These are phyloP conservation scores for Oscheius sp. DNA, from an alignment of 1,140 invertebrate genomes.

Conservation along the genomic window DNA sequence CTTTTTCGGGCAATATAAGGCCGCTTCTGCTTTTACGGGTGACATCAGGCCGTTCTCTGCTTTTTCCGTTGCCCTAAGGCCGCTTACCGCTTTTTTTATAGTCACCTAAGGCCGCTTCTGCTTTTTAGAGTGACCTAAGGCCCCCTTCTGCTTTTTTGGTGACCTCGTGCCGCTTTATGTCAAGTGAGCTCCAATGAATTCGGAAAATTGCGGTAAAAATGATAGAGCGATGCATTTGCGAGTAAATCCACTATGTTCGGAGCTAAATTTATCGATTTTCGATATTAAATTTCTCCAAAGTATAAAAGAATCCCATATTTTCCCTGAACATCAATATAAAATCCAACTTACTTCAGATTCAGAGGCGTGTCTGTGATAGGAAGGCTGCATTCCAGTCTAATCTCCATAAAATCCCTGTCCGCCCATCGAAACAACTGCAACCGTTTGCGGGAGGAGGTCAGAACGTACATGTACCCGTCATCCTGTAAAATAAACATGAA, in stretches of 20 bases:
- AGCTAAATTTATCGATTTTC: neutral
- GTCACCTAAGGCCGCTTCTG: no score
- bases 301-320: neutral
- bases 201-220: no score
- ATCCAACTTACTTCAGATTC: neutral
- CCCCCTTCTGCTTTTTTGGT: no score
- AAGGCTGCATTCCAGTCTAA: neutral
- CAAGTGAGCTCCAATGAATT: no score
- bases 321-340: neutral
- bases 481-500: neutral
- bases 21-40: neutral
- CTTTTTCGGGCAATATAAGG: neutral
- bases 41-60: neutral
- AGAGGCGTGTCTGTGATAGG: slow-evolving; percentile 4
- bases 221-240: no score
- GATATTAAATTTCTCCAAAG: neutral
- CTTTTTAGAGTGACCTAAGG: no score
- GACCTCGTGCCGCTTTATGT: no score
- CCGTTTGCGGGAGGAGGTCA: slow-evolving; percentile 10
- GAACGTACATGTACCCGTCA: slow-evolving; percentile 16
- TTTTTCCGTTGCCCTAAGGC: neutral
- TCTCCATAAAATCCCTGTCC: slow-evolving; percentile 24
- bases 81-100: no score
- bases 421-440: slow-evolving; percentile 22
- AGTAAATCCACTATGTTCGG: neutral